Evolutionary conservation across 2,797 vertebrate species (phyloP).

Genomic region (Loris lydekkerianus): DNA sequence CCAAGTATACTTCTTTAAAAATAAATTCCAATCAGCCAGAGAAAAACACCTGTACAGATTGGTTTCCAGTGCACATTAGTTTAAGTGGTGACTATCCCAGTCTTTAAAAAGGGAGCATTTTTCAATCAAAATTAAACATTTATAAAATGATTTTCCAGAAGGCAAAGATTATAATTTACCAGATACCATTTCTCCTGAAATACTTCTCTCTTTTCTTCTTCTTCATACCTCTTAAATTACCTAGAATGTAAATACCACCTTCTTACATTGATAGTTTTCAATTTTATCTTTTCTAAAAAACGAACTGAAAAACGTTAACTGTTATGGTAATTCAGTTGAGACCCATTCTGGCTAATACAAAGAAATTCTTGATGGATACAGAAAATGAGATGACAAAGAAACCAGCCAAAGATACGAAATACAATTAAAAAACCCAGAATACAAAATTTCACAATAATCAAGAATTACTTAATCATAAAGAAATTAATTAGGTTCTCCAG

Average conservation of each 20-base stretch:
- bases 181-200: neutral
- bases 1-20: neutral
- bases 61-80: constrained; percentile 18
- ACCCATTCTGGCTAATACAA: constrained; percentile 34
- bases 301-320: neutral
- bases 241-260: constrained; percentile 50
- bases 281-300: constrained; percentile 28
- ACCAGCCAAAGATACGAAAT: constrained; percentile 52
- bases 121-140: constrained; percentile 60
- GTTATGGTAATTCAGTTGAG: constrained; percentile 46
- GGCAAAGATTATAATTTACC: neutral
- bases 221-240: neutral
- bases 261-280: constrained; percentile 17
- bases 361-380: constrained; percentile 51
- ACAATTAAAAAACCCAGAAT: constrained; percentile 46
- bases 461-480: constrained; percentile 70
- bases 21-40: neutral
- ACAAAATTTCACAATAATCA: constrained; percentile 56
- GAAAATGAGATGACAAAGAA: constrained; percentile 58
- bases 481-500: constrained; percentile 73
- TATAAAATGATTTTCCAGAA: constrained; percentile 35
- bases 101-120: constrained; percentile 11
- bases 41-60: neutral
- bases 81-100: neutral
- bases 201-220: constrained; percentile 28